Percentiles rank a stretch among this genome's conserved stretches.
phyloP scores from a whole-genome alignment of 2,888 invertebrate species.

The Actias luna region DNA sequence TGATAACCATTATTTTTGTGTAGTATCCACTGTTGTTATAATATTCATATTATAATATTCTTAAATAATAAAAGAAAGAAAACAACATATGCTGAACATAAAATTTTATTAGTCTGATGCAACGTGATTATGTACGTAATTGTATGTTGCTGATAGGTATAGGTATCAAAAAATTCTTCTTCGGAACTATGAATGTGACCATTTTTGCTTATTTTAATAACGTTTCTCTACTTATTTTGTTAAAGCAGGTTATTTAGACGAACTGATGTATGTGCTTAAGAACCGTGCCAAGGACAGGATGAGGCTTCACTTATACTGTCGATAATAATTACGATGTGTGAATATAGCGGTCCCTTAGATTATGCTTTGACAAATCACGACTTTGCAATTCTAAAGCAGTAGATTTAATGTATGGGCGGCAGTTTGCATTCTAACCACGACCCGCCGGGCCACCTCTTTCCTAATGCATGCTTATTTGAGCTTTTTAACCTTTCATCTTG shows the following conservation, averaged over 20 bases:
- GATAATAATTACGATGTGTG: conserved; percentile 82
- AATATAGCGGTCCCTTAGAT: conserved; percentile 80
- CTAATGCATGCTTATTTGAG: conserved; percentile 82
- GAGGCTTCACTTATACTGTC: conserved; percentile 54
- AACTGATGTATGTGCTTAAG: neutral
- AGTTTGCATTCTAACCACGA: conserved; percentile 82
- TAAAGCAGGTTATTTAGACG: neutral
- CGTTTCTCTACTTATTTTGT: neutral
- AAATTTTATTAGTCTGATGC: no score
- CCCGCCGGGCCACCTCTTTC: conserved; percentile 80
- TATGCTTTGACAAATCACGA: conserved; percentile 83
- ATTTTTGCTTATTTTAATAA: neutral
- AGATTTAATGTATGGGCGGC: conserved; percentile 82
- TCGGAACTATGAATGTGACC: no score
- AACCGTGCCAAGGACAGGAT: neutral
- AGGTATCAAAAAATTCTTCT: neutral
- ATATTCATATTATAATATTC: no score
- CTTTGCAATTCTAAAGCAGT: conserved; percentile 81
- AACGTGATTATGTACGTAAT: neutral
- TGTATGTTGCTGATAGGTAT: neutral
- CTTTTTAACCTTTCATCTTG: conserved; percentile 81
- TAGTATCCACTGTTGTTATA: no score
- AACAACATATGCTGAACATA: no score
- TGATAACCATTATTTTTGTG: neutral
- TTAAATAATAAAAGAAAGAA: neutral